Conservation (phyloP, 2,797 vertebrate species). For the Furcifer pardalis region DNA sequence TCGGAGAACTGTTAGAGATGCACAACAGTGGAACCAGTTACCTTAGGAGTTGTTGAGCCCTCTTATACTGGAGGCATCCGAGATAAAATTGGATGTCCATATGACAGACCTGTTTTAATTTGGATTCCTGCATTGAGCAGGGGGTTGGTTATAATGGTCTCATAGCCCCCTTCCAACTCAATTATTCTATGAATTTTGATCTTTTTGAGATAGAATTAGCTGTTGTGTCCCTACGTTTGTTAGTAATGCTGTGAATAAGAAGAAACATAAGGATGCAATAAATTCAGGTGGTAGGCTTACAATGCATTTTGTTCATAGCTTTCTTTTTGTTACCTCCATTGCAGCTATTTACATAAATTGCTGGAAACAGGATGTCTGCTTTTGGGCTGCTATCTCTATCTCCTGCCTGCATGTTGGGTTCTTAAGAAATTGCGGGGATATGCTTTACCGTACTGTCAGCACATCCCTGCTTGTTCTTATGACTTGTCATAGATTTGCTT, state of each 20-base stretch:
- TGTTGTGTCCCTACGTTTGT: background rate
- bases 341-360: background rate
- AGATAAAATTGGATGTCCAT: too few species aligned
- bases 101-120: too few species aligned
- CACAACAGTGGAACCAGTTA: too few species aligned
- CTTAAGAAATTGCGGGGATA: background rate
- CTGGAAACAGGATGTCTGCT: background rate
- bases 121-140: too few species aligned
- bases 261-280: background rate
- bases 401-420: background rate
- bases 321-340: background rate
- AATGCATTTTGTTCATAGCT: background rate
- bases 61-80: too few species aligned
- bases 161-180: too few species aligned
- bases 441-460: constrained; percentile 18
- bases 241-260: background rate
- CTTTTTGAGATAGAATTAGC: background rate
- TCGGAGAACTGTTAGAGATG: too few species aligned
- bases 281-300: background rate
- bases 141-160: too few species aligned
- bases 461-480: background rate
- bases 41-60: too few species aligned
- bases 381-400: background rate
- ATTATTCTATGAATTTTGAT: too few species aligned
- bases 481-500: constrained; percentile 12